Base-by-base conservation (phyloP, 2,113 vertebrate genomes). In the Melanostigma gelatinosum region DNA sequence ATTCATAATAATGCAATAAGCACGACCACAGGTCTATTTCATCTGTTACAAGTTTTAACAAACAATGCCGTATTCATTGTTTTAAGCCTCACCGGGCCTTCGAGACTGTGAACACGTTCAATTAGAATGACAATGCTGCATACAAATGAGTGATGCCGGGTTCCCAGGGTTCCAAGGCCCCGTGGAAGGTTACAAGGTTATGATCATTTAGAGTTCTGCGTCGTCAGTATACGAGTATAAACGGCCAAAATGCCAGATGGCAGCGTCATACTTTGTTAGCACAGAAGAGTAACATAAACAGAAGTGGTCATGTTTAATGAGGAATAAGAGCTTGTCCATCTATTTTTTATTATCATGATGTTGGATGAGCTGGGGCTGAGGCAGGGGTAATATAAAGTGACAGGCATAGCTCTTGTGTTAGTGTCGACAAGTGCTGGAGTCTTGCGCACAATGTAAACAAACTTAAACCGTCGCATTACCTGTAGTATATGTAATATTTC, bases 191-290 rank as follows among this genome's bases (percentile, higher is more conserved):
- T 7, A 29, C 11, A 73, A 16, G 58, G 58, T 60, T 46, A 52
- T 24, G 10, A 22, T 67, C 20, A 64, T 61, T 75, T 44, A 65
- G 27, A 42, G 50, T 27, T 80, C 32, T 65, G 69, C 20, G 42
- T 64, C 63, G 38, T 46, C 34, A 16, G 15, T 58, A 10, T 40
- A 29, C 3, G 46, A 63, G 13, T 50, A 42, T 20, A 60, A 63
- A 78, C 11, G 54, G 42, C 52, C 20, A 36, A 68, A 44, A 70
- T 65, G 27, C 34, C 63, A 64, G 70, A 64, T 82, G 74, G 78
- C 20, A 27, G 29, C 57, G 40, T 70, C 24, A 38, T 18, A 40
- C 50, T 38, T 22, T 62, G 54, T 60, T 7, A 32, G 58, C 3
- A 36, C 42, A 57, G n/a, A 74, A 24, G 20, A 24, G 20, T 22